Conservation (phyloP, 1,140 invertebrate genomes). For the Drosophila kurseongensis region DNA sequence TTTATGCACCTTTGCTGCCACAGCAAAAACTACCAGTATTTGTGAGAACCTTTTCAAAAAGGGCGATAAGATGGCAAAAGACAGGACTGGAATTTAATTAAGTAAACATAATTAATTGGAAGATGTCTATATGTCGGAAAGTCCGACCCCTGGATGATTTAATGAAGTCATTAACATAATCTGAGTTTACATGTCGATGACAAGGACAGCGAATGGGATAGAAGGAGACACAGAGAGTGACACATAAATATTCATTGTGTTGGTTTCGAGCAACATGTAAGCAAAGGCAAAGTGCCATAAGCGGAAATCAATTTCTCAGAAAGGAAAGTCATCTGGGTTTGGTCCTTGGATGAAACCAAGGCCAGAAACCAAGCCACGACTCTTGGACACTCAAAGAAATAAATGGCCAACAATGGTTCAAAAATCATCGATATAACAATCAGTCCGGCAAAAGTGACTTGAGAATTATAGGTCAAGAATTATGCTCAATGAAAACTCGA, state of each 20-base stretch:
- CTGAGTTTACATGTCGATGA: conserved; percentile 50
- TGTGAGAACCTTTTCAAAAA: not conserved
- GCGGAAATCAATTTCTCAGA: conserved; percentile 81
- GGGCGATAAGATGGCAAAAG: conserved; percentile 8
- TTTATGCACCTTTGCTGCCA: conserved; percentile 34
- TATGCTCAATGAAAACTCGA: too few relatives aligned
- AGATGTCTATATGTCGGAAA: conserved; percentile 24
- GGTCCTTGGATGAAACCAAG: conserved; percentile 31
- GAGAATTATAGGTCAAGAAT: not conserved
- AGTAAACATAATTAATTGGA: conserved; percentile 61
- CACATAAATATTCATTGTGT: conserved; percentile 65
- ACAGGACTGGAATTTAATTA: conserved; percentile 42
- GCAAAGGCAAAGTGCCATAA: conserved; percentile 76
- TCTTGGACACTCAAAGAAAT: conserved; percentile 13
- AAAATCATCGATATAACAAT: too few relatives aligned
- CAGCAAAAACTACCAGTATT: conserved; percentile 11
- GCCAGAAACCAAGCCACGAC: conserved; percentile 30
- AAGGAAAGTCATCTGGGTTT: conserved; percentile 64
- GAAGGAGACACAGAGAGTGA: not conserved
- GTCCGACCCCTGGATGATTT: conserved; percentile 39
- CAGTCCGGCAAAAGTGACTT: not conserved
- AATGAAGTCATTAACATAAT: conserved; percentile 74
- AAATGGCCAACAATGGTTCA: not conserved
- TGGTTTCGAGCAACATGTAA: conserved; percentile 68
- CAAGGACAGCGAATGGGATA: conserved; percentile 14